Base-by-base conservation (phyloP, 2,888 invertebrate species). In the Cheiracanthium punctorium region DNA sequence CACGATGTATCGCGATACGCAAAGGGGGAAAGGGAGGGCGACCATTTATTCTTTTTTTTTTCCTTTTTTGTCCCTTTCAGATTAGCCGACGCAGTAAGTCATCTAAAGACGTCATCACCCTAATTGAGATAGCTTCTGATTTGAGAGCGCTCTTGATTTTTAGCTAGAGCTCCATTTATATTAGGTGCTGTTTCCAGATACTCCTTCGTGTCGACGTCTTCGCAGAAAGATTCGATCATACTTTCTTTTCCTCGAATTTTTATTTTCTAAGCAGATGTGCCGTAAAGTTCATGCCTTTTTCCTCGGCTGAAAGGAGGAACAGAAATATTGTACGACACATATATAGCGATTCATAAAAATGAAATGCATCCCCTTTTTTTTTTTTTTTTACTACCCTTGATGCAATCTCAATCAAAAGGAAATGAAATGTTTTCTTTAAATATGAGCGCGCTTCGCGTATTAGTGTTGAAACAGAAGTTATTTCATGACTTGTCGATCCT, bases 101-200 rank as follows among this genome's bases (percentile, higher is more conserved):
- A 48, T 48, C 48, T 48, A 48, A 48, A 48, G 48, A 48, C 48
- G 48, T 48, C 48, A 48, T 48, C 48, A 48, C 48, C 17, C 48
- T 48, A 48, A 48, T 48, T 48, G 48, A 48, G 48, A 48, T 14
- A 17, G 8, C 48, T 48, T n/a, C 17, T 48, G 48, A n/a, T 48
- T 48, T 48, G 17, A 17, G 17, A 48, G 48, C 17, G 14, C 17
- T 48, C 37, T 37, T 37, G 37, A 48, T 17, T 48, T n/a, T 48
- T 48, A 17, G 48, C 48, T 17, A n/a, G 12, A n/a, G 2, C 48
- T 48, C n/a, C 48, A n/a, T 17, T 48, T 7, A 48, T 48, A 48
- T 17, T 48, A 48, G 48, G 48, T 48, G 48, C 48, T 17, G 48
- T 14, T 48, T 48, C 17, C 48, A 14, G 48, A 48, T 48, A 17